Conservation (phyloP, 2,888 invertebrate species). For the Agrotis puta region DNA sequence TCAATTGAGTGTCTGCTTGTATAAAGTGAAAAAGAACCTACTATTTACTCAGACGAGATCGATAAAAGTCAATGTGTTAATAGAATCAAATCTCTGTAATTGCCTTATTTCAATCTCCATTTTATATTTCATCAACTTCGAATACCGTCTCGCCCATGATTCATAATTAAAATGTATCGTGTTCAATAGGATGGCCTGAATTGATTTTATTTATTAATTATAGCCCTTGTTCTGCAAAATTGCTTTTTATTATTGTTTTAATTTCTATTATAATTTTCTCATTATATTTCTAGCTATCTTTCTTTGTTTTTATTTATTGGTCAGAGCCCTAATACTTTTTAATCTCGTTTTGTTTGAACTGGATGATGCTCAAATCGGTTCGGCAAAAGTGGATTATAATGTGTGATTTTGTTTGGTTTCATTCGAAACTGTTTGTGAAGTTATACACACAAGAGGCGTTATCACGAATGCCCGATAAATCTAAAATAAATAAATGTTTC, state of each 20-base stretch:
- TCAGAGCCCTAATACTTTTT: not conserved
- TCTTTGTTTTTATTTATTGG: conserved; percentile 1
- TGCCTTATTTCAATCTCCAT: not conserved
- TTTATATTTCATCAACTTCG: conserved; percentile 5
- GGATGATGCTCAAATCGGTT: conserved; percentile 34
- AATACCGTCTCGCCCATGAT: not conserved
- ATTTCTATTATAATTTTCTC: conserved; percentile 5
- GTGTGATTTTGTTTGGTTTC: conserved; percentile 33
- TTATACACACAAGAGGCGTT: not conserved
- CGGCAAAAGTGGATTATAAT: conserved; percentile 29
- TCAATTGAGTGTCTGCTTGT: not conserved
- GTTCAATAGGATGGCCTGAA: conserved; percentile 22
- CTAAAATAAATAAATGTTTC: too few species aligned
- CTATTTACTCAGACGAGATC: too few species aligned
- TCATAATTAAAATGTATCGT: conserved; percentile 43
- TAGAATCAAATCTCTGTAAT: not conserved
- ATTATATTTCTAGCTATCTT: too few species aligned
- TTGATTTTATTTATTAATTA: conserved; percentile 39
- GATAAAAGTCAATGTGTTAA: too few species aligned
- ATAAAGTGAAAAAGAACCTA: not conserved
- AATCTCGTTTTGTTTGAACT: conserved; percentile 37
- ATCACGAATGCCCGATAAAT: too few species aligned
- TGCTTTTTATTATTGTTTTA: conserved; percentile 14
- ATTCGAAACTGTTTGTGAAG: conserved; percentile 7
- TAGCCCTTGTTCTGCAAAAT: conserved; percentile 17